Evolutionary conservation across 2,888 invertebrate genomes (phyloP), one percentile per base, ranked within the genome.

Genomic region (Lasius platythorax): DNA sequence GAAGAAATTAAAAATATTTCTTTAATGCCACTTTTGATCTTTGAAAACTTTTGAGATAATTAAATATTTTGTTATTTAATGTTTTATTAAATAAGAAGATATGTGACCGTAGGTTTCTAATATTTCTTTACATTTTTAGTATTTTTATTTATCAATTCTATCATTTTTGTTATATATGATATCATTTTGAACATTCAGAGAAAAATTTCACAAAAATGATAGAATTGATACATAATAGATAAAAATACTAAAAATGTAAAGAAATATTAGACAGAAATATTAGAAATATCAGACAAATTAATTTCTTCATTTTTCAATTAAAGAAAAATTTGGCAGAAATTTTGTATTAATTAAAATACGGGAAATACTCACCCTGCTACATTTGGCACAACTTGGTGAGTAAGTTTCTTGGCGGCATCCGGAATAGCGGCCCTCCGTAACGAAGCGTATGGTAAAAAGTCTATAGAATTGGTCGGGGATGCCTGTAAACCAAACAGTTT

Each of bases 401-500:
- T 96, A 82, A 96, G 95, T 91, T 96, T 96, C 92, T 96, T 96
- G 95, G 96, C 95, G 89, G 96, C 96, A 63, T 96, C 96, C 67
- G 95, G 95, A 50, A 93, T 92, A 82, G 91, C 91, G 12, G 95
- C 95, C 90, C 95, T 95, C 91, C 96, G 96, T 85, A 96, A 95
- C 68, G 96, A 96, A 90, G 96, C 96, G 93, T 96, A 96, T 56
- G 96, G 96, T 92, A 96, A 95, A 93, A 96, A 96, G 93, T 96
- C 96, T 88, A 95, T 95, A 85, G 95, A 95, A 93, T 95, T 95
- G 68, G 95, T 95, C 82, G 95, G 95, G 78, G 95, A 95, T 67
- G 95, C 94, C 95, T 95, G 92, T 37, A 83, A 81, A 75, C 50
- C 37, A n/a, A 33, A 3, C 58, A 64, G 4, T 40, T 56, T 43